A percentile compares a stretch with the other conserved stretches of the same genome.
phyloP scores from a whole-genome alignment of 2,113 vertebrate species.

The Paraplagusia blochii region DNA sequence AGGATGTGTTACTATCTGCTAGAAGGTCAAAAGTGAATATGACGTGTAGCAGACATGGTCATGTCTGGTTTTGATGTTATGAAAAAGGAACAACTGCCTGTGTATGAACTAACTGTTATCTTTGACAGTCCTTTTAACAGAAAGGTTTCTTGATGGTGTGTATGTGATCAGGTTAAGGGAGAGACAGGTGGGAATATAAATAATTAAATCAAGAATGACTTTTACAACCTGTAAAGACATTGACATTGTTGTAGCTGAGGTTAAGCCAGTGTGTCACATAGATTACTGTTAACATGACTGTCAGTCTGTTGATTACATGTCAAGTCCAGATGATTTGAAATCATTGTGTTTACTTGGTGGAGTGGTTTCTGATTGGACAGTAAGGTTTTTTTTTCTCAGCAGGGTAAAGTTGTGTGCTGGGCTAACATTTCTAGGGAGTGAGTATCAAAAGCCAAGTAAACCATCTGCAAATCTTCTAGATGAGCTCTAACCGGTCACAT shows the following conservation, averaged over 20 bases:
- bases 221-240: conserved; percentile 21
- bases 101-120: too few relatives aligned
- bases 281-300: conserved; percentile 20
- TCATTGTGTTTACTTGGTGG: conserved; percentile 18
- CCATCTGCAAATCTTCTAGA: conserved; percentile 43
- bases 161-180: conserved; percentile 34
- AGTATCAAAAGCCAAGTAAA: conserved; percentile 27
- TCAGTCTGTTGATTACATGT: conserved; percentile 13
- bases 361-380: conserved; percentile 1
- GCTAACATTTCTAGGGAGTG: conserved; percentile 17
- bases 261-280: conserved; percentile 4
- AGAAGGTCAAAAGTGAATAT: too few relatives aligned
- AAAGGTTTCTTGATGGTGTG: too few relatives aligned
- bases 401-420: not conserved
- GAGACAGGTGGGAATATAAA: conserved; percentile 34
- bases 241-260: conserved; percentile 4
- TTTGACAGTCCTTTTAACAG: too few relatives aligned
- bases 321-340: conserved; percentile 35
- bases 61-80: too few relatives aligned
- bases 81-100: too few relatives aligned
- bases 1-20: too few relatives aligned
- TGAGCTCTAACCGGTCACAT: conserved; percentile 27
- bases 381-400: conserved; percentile 25
- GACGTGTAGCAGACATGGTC: too few relatives aligned
- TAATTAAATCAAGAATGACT: conserved; percentile 36